Base-by-base conservation (phyloP, 2,113 vertebrate genomes). In the Raja brachyura region DNA sequence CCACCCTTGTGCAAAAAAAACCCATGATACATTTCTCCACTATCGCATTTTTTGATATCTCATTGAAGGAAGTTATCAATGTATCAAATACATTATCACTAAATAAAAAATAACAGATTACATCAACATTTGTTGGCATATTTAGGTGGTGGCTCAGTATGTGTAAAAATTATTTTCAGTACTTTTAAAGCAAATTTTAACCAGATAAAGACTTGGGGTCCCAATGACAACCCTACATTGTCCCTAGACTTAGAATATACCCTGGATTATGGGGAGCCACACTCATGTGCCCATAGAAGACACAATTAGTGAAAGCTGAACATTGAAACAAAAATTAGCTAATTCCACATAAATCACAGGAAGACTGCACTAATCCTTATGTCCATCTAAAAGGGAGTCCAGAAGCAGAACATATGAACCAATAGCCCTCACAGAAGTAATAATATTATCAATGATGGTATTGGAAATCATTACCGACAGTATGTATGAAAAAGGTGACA, bases 1-100 rank as follows among this genome's bases (percentile, higher is more conserved):
- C 94, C 94, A 95, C 95, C 95, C 95, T 95, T 94, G 93, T 63
- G 83, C 94, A 94, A 93, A 94, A 95, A 95, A 93, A 48, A 94
- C 93, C 61, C 83, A 13, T 28, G 83, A 77, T 83, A 86, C 93
- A 94, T 93, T 94, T 94, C 93, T 94, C 63, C 93, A 33, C 83
- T 94, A 94, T 95, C 94, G 93, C 94, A 93, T 2, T 94, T 95
- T 94, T 95, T 93, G 11, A 95, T 95, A 93, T 94, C 94, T 94
- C 93, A 94, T 96, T 94, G 95, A 77, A 77, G 75, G 75, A 31
- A 63, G 28, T 88, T 63, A 10, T n/a, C 7, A 88, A 31, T 88
- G 28, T 63, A 63, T 88, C 59, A 88, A 63, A 63, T 31, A 31
- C 59, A 16, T 63, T 88, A 88, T 31, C 59, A 88, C 22, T 86